These are phyloP conservation scores for Theretra japonica DNA, from an alignment of 2,888 invertebrate genomes.

Conservation along the genomic window DNA sequence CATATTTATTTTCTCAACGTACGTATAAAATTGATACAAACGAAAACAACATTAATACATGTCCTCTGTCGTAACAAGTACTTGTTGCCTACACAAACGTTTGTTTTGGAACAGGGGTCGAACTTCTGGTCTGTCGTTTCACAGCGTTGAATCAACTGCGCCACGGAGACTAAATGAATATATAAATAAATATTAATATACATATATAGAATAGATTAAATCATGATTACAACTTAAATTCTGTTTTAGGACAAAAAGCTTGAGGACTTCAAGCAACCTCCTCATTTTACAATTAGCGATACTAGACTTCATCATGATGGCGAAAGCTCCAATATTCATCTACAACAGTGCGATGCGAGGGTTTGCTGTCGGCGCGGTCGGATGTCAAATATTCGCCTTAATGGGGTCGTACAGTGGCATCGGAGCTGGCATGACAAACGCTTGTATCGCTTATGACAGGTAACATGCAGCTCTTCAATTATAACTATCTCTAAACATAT, in stretches of 20 bases:
- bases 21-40: slow-evolving; percentile 61
- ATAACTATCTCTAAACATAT: too few relatives aligned
- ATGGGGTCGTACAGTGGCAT: slow-evolving; percentile 92
- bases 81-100: too few relatives aligned
- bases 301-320: slow-evolving; percentile 94
- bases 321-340: slow-evolving; percentile 93
- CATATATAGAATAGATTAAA: too few relatives aligned
- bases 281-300: slow-evolving; percentile 93
- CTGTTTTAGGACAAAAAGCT: slow-evolving; percentile 86
- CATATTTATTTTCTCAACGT: slow-evolving; percentile 93
- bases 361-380: slow-evolving; percentile 89
- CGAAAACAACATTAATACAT: too few relatives aligned
- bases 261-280: slow-evolving; percentile 92
- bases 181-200: too few relatives aligned
- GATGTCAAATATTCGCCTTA: slow-evolving; percentile 90
- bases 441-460: slow-evolving; percentile 94
- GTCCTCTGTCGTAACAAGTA: too few relatives aligned
- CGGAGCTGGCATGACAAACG: slow-evolving; percentile 91
- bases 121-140: too few relatives aligned
- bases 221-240: background rate
- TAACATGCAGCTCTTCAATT: slow-evolving; percentile 41
- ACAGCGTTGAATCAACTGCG: too few relatives aligned
- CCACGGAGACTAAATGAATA: too few relatives aligned
- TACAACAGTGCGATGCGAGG: slow-evolving; percentile 93
- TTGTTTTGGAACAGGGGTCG: too few relatives aligned